A percentile compares a stretch with the other conserved stretches of the same genome.
These are phyloP conservation scores for Aphidius ervi DNA, from an alignment of 1,140 invertebrate genomes.

Conservation along the genomic window DNA sequence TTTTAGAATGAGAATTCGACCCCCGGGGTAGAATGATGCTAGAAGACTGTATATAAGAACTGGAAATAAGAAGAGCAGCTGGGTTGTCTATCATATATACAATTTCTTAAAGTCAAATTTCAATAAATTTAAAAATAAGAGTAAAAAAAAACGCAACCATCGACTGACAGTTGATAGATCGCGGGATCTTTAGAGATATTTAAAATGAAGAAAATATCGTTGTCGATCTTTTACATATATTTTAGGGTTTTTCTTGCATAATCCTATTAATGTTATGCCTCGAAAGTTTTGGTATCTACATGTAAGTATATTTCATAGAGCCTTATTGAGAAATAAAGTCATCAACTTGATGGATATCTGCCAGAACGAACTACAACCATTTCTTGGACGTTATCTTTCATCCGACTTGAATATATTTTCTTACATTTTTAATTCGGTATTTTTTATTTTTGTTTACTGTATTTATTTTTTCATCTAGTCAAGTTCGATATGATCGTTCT, in stretches of 20 bases:
- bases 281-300: too few species aligned
- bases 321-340: slow-evolving; percentile 29
- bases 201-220: slow-evolving; percentile 7
- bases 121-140: slow-evolving; percentile 11
- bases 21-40: too few species aligned
- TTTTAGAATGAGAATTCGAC: too few species aligned
- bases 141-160: slow-evolving; percentile 17
- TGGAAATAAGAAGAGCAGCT: too few species aligned
- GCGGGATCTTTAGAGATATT: slow-evolving; percentile 8
- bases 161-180: slow-evolving; percentile 25
- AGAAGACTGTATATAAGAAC: background rate
- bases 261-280: background rate
- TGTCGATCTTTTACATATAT: slow-evolving; percentile 16
- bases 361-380: slow-evolving; percentile 19
- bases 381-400: slow-evolving; percentile 4
- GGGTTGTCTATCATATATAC: too few species aligned
- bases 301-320: slow-evolving; percentile 8
- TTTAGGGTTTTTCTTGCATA: slow-evolving; percentile 7
- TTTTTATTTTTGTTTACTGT: too few species aligned
- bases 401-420: slow-evolving; percentile 16
- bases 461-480: too few species aligned
- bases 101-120: too few species aligned
- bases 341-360: slow-evolving; percentile 29
- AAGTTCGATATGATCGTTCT: too few species aligned
- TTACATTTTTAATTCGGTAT: slow-evolving; percentile 6